These are phyloP conservation scores for Mormyrus hasselquistii DNA, from an alignment of 2,797 vertebrate species.

Conservation along the genomic window DNA sequence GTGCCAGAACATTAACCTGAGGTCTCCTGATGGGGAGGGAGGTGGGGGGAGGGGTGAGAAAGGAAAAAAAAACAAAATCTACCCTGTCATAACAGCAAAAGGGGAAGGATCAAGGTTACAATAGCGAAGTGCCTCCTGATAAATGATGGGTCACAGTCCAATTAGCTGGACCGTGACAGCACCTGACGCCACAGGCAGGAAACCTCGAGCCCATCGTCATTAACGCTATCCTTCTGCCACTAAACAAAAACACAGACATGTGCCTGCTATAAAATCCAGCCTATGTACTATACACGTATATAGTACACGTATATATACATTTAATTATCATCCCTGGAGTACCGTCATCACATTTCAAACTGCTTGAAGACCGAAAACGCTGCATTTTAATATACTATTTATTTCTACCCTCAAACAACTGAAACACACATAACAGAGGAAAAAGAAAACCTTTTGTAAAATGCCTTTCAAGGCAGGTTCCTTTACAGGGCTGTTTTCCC, in stretches of 20 bases:
- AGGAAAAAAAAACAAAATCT: not conserved
- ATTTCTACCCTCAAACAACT: not conserved
- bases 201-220: not conserved
- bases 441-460: not conserved
- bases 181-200: not conserved
- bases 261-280: not conserved
- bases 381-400: not conserved
- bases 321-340: not conserved
- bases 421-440: not conserved
- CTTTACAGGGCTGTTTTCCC: constrained; percentile 1
- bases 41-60: not conserved
- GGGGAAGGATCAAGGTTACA: constrained; percentile 10
- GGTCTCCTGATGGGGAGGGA: not conserved
- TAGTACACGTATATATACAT: not conserved
- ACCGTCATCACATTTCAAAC: not conserved
- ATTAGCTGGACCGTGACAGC: constrained; percentile 3
- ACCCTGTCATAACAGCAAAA: constrained; percentile 11
- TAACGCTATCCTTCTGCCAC: not conserved
- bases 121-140: not conserved
- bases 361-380: not conserved
- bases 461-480: not conserved
- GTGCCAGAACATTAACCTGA: constrained; percentile 17
- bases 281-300: not conserved
- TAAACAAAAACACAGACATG: not conserved
- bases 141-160: constrained; percentile 7